phyloP scores from a whole-genome alignment of 1,140 invertebrate genomes.

The Drosophila prosaltans region DNA sequence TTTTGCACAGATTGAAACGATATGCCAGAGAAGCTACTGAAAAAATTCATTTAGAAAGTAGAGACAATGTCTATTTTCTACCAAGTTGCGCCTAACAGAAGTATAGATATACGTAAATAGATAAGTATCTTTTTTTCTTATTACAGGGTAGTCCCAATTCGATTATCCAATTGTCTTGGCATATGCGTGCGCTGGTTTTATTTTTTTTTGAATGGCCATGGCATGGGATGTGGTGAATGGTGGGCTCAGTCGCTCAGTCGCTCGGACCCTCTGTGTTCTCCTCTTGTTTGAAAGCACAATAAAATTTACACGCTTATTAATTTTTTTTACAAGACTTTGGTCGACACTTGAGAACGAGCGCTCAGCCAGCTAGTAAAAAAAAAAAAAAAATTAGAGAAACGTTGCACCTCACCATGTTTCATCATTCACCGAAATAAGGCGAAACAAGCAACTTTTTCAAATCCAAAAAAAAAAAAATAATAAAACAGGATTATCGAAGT shows the following conservation, averaged over 20 bases:
- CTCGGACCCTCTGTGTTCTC: not conserved
- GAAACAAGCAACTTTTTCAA: slow-evolving; percentile 45
- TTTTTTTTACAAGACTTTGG: slow-evolving; percentile 74
- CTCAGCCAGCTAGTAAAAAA: slow-evolving; percentile 4
- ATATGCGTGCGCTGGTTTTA: too few species aligned
- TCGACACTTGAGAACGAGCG: slow-evolving; percentile 64
- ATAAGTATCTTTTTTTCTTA: too few species aligned
- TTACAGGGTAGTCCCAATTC: too few species aligned
- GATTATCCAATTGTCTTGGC: too few species aligned
- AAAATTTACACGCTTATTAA: slow-evolving; percentile 80
- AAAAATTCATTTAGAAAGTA: too few species aligned
- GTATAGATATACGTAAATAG: too few species aligned
- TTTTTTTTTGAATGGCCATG: slow-evolving; percentile 1
- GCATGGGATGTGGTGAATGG: not conserved
- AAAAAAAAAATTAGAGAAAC: slow-evolving; percentile 27
- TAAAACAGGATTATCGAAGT: slow-evolving; percentile 56
- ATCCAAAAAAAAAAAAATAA: slow-evolving; percentile 12
- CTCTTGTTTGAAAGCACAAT: slow-evolving; percentile 66
- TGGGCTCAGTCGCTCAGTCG: not conserved
- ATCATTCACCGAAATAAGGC: slow-evolving; percentile 32
- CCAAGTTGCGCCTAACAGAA: too few species aligned
- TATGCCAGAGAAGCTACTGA: too few species aligned
- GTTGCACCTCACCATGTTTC: slow-evolving; percentile 34
- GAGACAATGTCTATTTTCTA: too few species aligned
- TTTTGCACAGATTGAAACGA: too few species aligned